These are phyloP conservation scores for Galeruca laticollis DNA, from an alignment of 2,888 invertebrate species.

Conservation along the genomic window DNA sequence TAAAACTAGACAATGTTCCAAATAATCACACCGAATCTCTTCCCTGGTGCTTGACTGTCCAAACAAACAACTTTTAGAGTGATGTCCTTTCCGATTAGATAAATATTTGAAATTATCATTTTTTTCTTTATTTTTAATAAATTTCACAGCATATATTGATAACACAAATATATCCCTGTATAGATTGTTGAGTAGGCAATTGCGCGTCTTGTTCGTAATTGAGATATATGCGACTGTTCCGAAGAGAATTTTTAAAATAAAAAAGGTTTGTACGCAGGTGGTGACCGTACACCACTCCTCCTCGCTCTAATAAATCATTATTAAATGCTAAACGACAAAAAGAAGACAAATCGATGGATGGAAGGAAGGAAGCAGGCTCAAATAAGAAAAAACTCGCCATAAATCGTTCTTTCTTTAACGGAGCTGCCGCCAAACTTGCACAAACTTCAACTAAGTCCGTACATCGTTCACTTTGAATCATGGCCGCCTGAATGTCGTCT, in stretches of 20 bases:
- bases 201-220: not conserved
- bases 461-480: slow-evolving; percentile 67
- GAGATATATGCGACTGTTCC: slow-evolving; percentile 27
- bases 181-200: not conserved
- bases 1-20: too few relatives aligned
- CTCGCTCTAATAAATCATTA: slow-evolving; percentile 62
- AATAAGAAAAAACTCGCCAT: slow-evolving; percentile 63
- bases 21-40: too few relatives aligned
- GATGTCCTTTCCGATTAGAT: too few relatives aligned
- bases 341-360: slow-evolving; percentile 66
- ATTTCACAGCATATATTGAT: too few relatives aligned
- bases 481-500: slow-evolving; percentile 64
- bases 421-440: slow-evolving; percentile 64
- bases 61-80: too few relatives aligned
- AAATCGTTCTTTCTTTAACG: slow-evolving; percentile 66
- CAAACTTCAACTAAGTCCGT: slow-evolving; percentile 66
- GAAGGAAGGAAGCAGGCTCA: slow-evolving; percentile 62
- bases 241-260: slow-evolving; percentile 42
- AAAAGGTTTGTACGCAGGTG: slow-evolving; percentile 51
- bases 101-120: not conserved
- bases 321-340: slow-evolving; percentile 66
- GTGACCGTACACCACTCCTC: slow-evolving; percentile 53
- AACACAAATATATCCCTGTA: too few relatives aligned
- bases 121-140: not conserved
- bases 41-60: too few relatives aligned